Evolutionary conservation across 2,888 invertebrate genomes (phyloP).

Genomic region (Dusona sp.): DNA sequence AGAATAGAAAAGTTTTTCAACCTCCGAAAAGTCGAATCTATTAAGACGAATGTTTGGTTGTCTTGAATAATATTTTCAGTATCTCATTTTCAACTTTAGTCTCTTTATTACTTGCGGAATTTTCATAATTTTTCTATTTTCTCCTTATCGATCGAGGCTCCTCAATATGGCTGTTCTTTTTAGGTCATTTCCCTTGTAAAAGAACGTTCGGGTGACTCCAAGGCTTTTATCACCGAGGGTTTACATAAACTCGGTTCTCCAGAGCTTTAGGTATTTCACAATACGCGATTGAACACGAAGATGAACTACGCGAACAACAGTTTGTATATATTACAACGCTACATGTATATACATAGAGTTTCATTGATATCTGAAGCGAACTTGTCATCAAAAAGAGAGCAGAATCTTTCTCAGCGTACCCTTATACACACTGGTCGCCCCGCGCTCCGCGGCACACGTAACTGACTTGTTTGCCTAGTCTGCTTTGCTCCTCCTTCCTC

Average conservation of each 20-base stretch:
- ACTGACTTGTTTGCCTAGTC: slow-evolving; percentile 64
- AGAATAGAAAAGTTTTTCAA: slow-evolving; percentile 30
- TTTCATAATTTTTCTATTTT: slow-evolving; percentile 8
- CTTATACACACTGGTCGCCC: slow-evolving; percentile 20
- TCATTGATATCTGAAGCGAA: neutral
- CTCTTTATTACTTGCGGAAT: slow-evolving; percentile 1
- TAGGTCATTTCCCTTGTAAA: neutral
- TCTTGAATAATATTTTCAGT: neutral
- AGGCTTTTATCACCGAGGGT: neutral
- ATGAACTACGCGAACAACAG: neutral
- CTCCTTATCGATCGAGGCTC: neutral
- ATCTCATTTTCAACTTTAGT: slow-evolving; percentile 7
- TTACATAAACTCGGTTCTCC: slow-evolving; percentile 11
- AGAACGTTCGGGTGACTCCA: neutral
- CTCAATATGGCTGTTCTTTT: neutral
- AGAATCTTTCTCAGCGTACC: slow-evolving; percentile 9
- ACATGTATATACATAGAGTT: neutral
- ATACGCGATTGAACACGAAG: slow-evolving; percentile 20
- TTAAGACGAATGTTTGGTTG: slow-evolving; percentile 20
- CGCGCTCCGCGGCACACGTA: slow-evolving; percentile 49
- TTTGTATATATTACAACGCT: too few species aligned
- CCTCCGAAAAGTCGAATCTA: slow-evolving; percentile 18
- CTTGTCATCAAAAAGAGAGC: neutral
- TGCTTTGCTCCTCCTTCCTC: neutral
- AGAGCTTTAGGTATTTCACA: neutral